Conservation (phyloP, 2,797 vertebrate species). For the Heterohyrax brucei region DNA sequence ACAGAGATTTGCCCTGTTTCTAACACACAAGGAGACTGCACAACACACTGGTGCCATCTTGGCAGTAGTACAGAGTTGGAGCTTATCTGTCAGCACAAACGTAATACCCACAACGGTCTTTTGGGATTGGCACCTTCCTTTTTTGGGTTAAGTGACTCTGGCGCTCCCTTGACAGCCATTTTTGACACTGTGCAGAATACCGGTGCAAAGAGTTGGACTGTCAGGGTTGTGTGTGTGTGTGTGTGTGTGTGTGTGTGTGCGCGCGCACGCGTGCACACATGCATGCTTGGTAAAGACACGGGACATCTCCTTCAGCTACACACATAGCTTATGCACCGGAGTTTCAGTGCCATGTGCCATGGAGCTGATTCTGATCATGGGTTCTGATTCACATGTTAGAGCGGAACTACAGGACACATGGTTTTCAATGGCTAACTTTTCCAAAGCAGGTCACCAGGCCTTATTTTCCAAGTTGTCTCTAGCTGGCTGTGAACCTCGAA, state of each 20-base stretch:
- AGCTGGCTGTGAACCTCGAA: too few species aligned
- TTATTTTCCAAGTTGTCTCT: too few species aligned
- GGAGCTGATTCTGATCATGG: too few species aligned
- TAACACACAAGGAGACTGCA: not conserved
- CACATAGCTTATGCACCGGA: not conserved
- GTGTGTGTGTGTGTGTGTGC: too few species aligned
- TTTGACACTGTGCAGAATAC: slow-evolving; percentile 97
- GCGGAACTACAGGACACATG: too few species aligned
- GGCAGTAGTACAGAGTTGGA: slow-evolving; percentile 93
- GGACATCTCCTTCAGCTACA: not conserved
- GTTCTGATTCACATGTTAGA: too few species aligned
- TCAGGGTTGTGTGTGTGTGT: not conserved
- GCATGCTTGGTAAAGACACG: not conserved
- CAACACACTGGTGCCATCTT: slow-evolving; percentile 90
- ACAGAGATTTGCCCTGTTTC: too few species aligned
- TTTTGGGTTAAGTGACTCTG: slow-evolving; percentile 94
- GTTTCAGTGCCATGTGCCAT: too few species aligned
- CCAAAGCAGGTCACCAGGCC: too few species aligned
- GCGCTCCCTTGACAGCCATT: slow-evolving; percentile 96
- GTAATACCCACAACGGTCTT: slow-evolving; percentile 96
- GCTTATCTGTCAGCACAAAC: slow-evolving; percentile 96
- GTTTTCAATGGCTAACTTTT: too few species aligned
- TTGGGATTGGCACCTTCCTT: slow-evolving; percentile 92
- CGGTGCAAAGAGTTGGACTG: slow-evolving; percentile 94
- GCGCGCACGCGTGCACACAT: too few species aligned